phyloP scores from a whole-genome alignment of 2,888 invertebrate genomes.

The Amiota communis region DNA sequence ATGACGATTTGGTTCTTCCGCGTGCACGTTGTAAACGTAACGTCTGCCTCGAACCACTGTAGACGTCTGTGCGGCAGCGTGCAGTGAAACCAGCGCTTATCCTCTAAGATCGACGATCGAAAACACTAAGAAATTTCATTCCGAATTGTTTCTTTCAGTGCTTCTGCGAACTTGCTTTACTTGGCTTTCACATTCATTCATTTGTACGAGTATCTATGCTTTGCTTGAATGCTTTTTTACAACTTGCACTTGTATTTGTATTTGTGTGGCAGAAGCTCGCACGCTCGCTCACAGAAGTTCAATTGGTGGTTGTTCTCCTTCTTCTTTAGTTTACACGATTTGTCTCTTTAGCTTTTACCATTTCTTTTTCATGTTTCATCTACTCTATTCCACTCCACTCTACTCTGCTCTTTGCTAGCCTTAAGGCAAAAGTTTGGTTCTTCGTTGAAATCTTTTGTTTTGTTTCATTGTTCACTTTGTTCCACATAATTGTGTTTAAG shows the following conservation, averaged over 20 bases:
- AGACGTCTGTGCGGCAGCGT: constrained; percentile 71
- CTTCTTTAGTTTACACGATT: constrained; percentile 32
- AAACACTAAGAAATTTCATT: constrained; percentile 65
- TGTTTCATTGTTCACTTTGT: constrained; percentile 54
- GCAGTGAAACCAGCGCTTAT: constrained; percentile 69
- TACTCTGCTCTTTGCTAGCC: not conserved
- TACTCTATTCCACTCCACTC: constrained; percentile 42
- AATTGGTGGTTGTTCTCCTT: constrained; percentile 7
- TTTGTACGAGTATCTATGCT: constrained; percentile 25
- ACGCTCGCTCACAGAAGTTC: not conserved
- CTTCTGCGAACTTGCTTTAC: constrained; percentile 35
- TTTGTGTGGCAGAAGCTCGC: constrained; percentile 15
- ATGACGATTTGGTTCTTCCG: constrained; percentile 54
- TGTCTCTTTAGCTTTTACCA: constrained; percentile 4
- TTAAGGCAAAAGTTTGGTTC: constrained; percentile 55
- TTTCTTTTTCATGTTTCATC: constrained; percentile 36
- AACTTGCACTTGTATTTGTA: constrained; percentile 34
- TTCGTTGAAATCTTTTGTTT: constrained; percentile 65
- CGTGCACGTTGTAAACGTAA: constrained; percentile 64
- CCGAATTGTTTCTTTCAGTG: constrained; percentile 58
- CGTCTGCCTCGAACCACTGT: constrained; percentile 70
- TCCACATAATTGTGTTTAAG: constrained; percentile 52
- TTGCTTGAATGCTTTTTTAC: constrained; percentile 27
- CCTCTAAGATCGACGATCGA: constrained; percentile 60
- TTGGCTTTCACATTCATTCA: constrained; percentile 36